Evolutionary conservation across 2,113 vertebrate genomes (phyloP), one percentile per base, ranked within the genome.

Genomic region (Strix uralensis): DNA sequence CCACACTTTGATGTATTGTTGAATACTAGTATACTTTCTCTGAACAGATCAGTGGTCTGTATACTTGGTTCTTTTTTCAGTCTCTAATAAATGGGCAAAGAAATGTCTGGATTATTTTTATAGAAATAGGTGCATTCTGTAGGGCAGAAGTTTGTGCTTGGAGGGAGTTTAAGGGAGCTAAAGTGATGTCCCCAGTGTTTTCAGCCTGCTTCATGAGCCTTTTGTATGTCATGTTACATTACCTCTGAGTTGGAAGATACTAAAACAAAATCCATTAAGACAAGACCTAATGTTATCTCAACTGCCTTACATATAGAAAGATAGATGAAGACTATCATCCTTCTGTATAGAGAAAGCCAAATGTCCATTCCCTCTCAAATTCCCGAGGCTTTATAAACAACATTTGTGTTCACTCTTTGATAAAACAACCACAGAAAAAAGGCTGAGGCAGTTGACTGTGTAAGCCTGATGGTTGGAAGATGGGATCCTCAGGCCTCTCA

Each of bases 261-360:
- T 95, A 86, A 96, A 97, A 30, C 74, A 88, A 88, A 97, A 93
- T 96, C 93, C 96, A 97, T 95, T 97, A 97, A 91, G 93, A 95
- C 86, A 92, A 92, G 92, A 69, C 81, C 47, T 96, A 90, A 94
- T 70, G 86, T 94, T 96, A 71, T 80, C 93, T 91, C 82, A 88
- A n/a, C 73, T 94, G 75, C 66, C 90, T 89, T 86, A 72, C 22
- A 21, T 79, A 85, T 51, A 92, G 92, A 95, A 95, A 82, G 79
- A 86, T 65, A 66, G 81, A 96, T 86, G 73, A 90, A 75, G 67
- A 81, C 52, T 58, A 25, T 94, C 26, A 71, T 93, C 94, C 83
- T 92, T 96, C 74, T 78, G 17, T 83, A 58, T 47, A 86, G 77
- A 67, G 80, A 90, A 92, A 94, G 51, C 58, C 72, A 47, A 80